Conservation (phyloP, 2,797 vertebrate species). For the Phataginus tetradactyla region DNA sequence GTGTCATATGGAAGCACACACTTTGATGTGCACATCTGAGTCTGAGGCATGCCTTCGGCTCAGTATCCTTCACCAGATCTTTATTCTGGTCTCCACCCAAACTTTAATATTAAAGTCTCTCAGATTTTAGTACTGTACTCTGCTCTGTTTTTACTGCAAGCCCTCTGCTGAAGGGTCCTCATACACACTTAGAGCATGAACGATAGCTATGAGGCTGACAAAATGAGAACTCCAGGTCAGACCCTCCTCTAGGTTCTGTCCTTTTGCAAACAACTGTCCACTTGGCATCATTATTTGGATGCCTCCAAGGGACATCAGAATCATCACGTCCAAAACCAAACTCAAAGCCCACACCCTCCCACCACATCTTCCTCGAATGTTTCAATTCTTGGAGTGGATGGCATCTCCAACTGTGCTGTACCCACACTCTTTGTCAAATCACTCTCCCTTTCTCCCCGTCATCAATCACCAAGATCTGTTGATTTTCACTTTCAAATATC, state of each 20-base stretch:
- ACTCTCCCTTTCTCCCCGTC: not conserved
- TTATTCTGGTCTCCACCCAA: not conserved
- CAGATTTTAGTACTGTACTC: not conserved
- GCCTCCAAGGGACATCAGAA: not conserved
- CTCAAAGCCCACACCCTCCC: no score
- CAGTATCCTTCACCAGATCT: not conserved
- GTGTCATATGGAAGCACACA: not conserved
- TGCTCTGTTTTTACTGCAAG: not conserved
- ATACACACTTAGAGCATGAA: no score
- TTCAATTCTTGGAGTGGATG: not conserved
- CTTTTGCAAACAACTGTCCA: not conserved
- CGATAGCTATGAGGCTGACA: no score
- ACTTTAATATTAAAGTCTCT: not conserved
- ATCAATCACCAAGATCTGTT: not conserved
- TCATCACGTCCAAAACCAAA: not conserved
- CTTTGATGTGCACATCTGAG: not conserved
- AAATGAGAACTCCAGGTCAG: not conserved
- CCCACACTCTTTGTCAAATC: not conserved
- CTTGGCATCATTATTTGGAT: not conserved
- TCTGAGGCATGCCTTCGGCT: not conserved
- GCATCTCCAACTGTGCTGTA: fast-evolving
- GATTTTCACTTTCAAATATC: not conserved
- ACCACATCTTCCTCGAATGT: not conserved
- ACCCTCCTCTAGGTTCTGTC: not conserved
- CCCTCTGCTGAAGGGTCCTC: not conserved